Evolutionary conservation across 2,888 invertebrate genomes (phyloP).

Genomic region (Lymantria monacha): DNA sequence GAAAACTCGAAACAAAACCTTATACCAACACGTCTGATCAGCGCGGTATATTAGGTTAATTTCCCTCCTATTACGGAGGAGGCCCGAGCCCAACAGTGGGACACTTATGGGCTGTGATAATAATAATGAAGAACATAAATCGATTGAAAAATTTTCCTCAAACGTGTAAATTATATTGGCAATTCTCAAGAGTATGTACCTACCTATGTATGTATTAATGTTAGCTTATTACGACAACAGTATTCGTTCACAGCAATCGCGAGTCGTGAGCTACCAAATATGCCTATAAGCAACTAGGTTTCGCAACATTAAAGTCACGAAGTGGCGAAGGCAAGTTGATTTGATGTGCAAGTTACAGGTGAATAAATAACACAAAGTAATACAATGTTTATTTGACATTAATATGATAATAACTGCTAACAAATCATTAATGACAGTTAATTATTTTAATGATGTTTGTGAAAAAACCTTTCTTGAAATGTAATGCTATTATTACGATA

Average conservation of each 20-base stretch:
- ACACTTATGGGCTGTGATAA: no score
- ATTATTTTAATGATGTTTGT: no score
- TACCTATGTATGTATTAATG: slow-evolving; percentile 43
- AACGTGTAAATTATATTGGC: slow-evolving; percentile 21
- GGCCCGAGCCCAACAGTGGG: no score
- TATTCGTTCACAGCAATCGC: slow-evolving; percentile 41
- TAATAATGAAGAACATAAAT: slow-evolving; percentile 10
- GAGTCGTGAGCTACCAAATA: slow-evolving; percentile 70
- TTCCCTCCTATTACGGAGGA: no score
- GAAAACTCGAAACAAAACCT: no score
- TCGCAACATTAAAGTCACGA: slow-evolving; percentile 66
- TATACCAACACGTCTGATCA: no score
- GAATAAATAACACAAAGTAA: slow-evolving; percentile 19
- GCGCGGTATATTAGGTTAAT: no score
- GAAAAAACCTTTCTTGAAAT: no score
- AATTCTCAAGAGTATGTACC: slow-evolving; percentile 34
- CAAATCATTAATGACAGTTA: no score
- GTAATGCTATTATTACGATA: no score
- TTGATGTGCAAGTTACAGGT: slow-evolving; percentile 38
- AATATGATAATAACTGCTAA: slow-evolving; percentile 1
- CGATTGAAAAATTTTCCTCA: slow-evolving; percentile 18
- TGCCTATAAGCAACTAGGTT: slow-evolving; percentile 49
- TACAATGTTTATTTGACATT: slow-evolving; percentile 29
- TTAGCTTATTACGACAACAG: slow-evolving; percentile 61
- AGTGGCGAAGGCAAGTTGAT: slow-evolving; percentile 31